Conservation (phyloP, 1,140 invertebrate species). For the Drosophila parvula region DNA sequence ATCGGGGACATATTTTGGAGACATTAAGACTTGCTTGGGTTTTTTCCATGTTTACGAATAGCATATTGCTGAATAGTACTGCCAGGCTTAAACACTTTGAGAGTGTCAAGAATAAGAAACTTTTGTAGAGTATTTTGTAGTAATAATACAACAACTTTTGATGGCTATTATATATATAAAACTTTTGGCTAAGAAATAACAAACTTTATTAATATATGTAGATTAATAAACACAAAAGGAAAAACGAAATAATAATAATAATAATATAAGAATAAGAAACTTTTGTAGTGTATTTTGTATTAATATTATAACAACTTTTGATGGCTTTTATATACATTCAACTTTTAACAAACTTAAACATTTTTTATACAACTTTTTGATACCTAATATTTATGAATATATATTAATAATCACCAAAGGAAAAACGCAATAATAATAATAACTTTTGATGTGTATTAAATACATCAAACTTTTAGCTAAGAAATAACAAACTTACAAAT, state of each 20-base stretch:
- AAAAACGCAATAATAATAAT: neutral
- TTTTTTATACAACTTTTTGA: neutral
- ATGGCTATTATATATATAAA: neutral
- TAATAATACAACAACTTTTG: neutral
- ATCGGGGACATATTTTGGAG: slow-evolving; percentile 33
- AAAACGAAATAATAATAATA: no score
- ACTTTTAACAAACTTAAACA: no score
- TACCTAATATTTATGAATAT: neutral
- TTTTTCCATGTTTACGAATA: slow-evolving; percentile 53
- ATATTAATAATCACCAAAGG: neutral
- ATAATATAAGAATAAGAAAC: no score
- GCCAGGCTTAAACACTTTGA: slow-evolving; percentile 11
- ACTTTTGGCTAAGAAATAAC: neutral
- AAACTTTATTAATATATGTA: no score
- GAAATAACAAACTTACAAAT: no score
- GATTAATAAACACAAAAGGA: no score
- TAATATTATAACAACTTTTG: no score
- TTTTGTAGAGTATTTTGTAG: neutral
- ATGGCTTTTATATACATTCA: no score
- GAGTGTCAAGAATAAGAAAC: slow-evolving; percentile 7
- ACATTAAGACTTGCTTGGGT: slow-evolving; percentile 33
- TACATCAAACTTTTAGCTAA: neutral
- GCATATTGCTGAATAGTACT: slow-evolving; percentile 38
- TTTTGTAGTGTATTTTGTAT: no score
- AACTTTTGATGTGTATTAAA: neutral